Percentiles rank a stretch among this genome's conserved stretches.
Evolutionary conservation across 2,797 vertebrate genomes (phyloP).

Genomic region (Champsocephalus esox): DNA sequence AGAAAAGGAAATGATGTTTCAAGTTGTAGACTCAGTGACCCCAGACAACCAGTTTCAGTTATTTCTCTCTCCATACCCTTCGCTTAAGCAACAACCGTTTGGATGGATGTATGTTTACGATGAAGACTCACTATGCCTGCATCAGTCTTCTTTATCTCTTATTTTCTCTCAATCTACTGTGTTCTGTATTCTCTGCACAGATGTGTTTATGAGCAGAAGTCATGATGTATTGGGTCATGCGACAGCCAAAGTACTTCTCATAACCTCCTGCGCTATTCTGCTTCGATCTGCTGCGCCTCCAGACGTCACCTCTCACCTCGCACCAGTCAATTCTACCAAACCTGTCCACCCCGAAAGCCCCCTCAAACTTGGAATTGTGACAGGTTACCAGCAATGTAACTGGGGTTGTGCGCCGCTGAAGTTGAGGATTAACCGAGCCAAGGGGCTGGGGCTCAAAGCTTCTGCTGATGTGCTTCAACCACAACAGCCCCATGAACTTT

Average conservation of each 20-base stretch:
- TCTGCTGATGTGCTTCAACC: slow-evolving; percentile 53
- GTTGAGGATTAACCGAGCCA: slow-evolving; percentile 37
- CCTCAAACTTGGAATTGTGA: slow-evolving; percentile 20
- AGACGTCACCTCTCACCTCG: slow-evolving; percentile 39
- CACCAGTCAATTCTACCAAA: slow-evolving; percentile 20
- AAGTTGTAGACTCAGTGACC: slow-evolving; percentile 34
- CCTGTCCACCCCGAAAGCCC: background rate
- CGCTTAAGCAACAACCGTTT: slow-evolving; percentile 35
- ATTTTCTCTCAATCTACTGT: background rate
- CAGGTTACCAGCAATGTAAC: slow-evolving; percentile 8
- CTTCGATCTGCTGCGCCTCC: slow-evolving; percentile 25
- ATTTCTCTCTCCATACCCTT: slow-evolving; percentile 13
- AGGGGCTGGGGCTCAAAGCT: slow-evolving; percentile 12
- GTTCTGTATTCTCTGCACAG: slow-evolving; percentile 25
- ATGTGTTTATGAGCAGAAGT: slow-evolving; percentile 36
- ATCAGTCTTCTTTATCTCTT: slow-evolving; percentile 24
- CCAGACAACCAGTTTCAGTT: slow-evolving; percentile 38
- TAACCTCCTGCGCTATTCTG: background rate
- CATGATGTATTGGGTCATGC: slow-evolving; percentile 12
- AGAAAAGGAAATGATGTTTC: background rate
- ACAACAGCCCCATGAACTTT: slow-evolving; percentile 56
- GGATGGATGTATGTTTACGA: slow-evolving; percentile 11
- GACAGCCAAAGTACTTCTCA: slow-evolving; percentile 35
- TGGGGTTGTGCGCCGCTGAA: slow-evolving; percentile 6
- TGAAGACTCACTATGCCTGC: slow-evolving; percentile 27